Evolutionary conservation across 2,113 vertebrate genomes (phyloP).

Genomic region (Heptranchias perlo): DNA sequence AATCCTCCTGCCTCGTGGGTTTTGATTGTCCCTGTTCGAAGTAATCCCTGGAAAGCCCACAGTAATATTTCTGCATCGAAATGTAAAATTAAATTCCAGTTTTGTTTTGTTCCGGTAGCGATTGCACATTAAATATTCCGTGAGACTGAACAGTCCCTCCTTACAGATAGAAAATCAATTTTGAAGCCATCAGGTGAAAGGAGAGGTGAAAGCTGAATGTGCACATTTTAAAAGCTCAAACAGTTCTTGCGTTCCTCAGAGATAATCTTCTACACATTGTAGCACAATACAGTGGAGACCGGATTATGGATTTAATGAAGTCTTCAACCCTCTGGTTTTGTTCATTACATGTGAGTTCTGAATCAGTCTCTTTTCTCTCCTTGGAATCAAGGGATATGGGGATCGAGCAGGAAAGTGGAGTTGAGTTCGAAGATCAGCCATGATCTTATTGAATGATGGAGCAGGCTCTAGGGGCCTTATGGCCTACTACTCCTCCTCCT

Average conservation of each 20-base stretch:
- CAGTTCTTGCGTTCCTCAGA: neutral
- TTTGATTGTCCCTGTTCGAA: neutral
- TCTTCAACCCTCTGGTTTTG: constrained; percentile 12
- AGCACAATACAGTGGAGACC: neutral
- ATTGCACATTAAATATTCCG: neutral
- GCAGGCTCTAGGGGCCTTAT: no score
- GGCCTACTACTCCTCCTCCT: no score
- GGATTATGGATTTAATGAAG: neutral
- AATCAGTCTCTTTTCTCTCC: neutral
- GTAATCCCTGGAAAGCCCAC: neutral
- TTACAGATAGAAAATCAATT: neutral
- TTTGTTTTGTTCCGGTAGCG: neutral
- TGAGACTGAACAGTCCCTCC: neutral
- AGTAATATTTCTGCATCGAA: constrained; percentile 6
- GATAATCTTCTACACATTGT: neutral
- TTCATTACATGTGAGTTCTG: neutral
- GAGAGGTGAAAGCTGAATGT: no score
- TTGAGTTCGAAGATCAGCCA: no score
- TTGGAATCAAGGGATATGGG: no score
- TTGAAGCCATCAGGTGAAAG: neutral
- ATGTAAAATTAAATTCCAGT: neutral
- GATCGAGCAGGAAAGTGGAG: no score
- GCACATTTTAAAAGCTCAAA: neutral
- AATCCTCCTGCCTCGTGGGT: neutral
- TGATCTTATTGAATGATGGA: no score